Evolutionary conservation across 2,888 invertebrate genomes (phyloP).

Genomic region (Cyrtodaria siliqua): DNA sequence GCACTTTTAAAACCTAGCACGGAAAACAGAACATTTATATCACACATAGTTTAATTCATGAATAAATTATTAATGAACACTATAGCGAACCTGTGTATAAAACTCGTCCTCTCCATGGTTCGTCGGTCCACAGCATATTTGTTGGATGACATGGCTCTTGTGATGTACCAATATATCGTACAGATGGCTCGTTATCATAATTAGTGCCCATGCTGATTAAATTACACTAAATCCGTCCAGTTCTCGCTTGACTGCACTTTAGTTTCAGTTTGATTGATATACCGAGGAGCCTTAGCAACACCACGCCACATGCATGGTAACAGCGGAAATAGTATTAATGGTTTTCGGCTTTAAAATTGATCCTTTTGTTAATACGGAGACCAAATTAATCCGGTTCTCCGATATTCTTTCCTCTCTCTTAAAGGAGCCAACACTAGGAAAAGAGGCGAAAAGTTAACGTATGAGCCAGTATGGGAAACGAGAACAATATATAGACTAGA

Average conservation of each 20-base stretch:
- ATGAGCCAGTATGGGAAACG: too few species aligned
- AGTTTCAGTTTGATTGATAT: conserved; percentile 48
- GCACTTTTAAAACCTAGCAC: too few species aligned
- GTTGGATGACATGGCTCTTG: conserved; percentile 51
- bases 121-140: conserved; percentile 66
- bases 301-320: conserved; percentile 38
- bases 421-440: too few species aligned
- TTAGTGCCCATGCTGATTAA: conserved; percentile 38
- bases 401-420: too few species aligned
- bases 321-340: conserved; percentile 21
- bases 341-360: background rate
- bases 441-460: too few species aligned
- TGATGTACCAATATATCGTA: conserved; percentile 25
- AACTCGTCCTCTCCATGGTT: conserved; percentile 71
- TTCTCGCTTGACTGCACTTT: conserved; percentile 52
- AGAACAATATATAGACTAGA: too few species aligned
- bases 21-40: too few species aligned
- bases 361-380: too few species aligned
- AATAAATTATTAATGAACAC: too few species aligned
- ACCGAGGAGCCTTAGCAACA: conserved; percentile 42
- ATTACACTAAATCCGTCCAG: background rate
- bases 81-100: conserved; percentile 73
- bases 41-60: too few species aligned
- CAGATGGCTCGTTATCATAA: conserved; percentile 4
- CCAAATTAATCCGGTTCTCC: too few species aligned